Evolutionary conservation across 2,888 invertebrate species (phyloP), one percentile per base, ranked within the genome.

Genomic region (Apeira syringaria): DNA sequence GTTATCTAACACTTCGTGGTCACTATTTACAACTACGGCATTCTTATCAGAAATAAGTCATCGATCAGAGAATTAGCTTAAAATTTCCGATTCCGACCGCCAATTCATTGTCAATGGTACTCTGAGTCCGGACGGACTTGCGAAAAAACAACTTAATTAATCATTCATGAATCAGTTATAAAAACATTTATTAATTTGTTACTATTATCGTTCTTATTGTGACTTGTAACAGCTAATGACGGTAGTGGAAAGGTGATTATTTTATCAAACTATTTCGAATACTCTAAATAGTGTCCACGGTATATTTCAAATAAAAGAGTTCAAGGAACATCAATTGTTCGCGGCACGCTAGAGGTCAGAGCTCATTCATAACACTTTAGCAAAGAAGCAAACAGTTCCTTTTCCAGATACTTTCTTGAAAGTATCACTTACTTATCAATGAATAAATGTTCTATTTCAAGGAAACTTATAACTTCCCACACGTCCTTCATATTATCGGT

Each of bases 71-170:
- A 30, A 28, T 11, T 18, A 29, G 6, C 17, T 8, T 11, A 11
- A 5, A 9, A 24, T 35, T 5, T 11, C 33, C 28, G n/a, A 6
- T 28, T 15, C 24, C 7, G 41, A 30, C 31, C 30, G 13, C 1
- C 20, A 43, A 34, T 38, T 44, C 44, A 44, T 44, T 44, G 38
- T 32, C 44, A 44, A 38, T 30, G 25, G 20, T 9, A 36, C 10
- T 32, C 24, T 46, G 40, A 36, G 33, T 40, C 40, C 40, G 41
- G 33, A 9, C 17, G 32, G 46, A 37, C 18, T 40, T 28, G 35
- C 34, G 17, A 9, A 25, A 36, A 39, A 34, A 22, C 12, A 30
- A 29, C 8, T 26, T 26, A 11, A 28, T 29, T 17, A 34, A 28
- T 29, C 15, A 15, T 3, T 4, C 4, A 15, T 4, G 4, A 15